phyloP scores from a whole-genome alignment of 2,113 vertebrate species.

The Montifringilla adamsi region DNA sequence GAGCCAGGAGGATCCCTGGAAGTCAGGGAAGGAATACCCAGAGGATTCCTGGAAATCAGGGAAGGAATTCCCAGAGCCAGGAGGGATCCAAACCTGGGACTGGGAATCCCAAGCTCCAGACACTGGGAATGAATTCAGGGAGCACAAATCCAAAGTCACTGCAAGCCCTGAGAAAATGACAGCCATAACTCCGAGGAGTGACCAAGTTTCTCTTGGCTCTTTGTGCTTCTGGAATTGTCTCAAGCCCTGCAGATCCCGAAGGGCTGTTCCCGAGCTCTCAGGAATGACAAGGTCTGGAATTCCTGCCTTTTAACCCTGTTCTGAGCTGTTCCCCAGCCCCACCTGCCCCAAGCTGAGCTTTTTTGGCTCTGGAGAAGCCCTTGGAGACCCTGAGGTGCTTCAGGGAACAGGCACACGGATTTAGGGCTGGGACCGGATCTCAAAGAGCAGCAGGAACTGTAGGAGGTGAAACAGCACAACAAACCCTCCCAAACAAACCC shows the following conservation, averaged over 20 bases:
- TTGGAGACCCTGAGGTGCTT: accelerated
- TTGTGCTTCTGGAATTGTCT: not conserved
- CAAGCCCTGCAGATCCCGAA: conserved; percentile 3
- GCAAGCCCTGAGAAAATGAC: conserved; percentile 10
- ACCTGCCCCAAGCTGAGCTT: not conserved
- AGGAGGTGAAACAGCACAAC: accelerated
- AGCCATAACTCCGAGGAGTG: not conserved
- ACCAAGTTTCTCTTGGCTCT: conserved; percentile 43
- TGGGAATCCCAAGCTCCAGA: not conserved
- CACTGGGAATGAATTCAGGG: not conserved
- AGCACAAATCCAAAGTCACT: not conserved
- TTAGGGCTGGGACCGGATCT: no score
- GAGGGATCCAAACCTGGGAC: not conserved
- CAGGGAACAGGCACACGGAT: accelerated
- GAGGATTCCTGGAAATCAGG: not conserved
- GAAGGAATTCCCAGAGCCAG: no score
- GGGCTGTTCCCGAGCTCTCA: not conserved
- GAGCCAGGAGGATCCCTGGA: not conserved
- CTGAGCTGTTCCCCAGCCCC: not conserved
- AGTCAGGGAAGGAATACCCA: no score
- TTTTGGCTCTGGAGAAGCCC: not conserved
- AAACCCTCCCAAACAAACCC: not conserved
- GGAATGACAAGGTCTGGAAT: not conserved
- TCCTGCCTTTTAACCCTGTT: not conserved
- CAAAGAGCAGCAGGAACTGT: not conserved